A percentile compares a stretch with the other conserved stretches of the same genome.
phyloP scores from a whole-genome alignment of 2,113 vertebrate species.

The Otolemur garnettii region DNA sequence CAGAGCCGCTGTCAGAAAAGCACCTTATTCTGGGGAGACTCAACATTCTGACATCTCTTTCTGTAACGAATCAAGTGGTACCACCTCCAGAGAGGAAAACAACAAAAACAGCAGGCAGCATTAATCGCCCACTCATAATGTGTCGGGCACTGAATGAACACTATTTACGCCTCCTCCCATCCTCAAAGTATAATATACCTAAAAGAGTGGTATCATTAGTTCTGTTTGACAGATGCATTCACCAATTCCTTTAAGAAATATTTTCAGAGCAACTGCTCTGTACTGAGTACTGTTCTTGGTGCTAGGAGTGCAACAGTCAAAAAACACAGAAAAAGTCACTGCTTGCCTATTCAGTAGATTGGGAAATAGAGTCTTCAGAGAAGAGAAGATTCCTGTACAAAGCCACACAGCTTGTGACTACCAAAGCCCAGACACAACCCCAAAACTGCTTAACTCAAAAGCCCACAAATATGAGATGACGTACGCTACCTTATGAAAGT shows the following conservation, averaged over 20 bases:
- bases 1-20: not conserved
- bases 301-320: not conserved
- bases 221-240: not conserved
- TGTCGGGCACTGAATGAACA: not conserved
- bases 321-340: not conserved
- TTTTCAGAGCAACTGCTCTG: not conserved
- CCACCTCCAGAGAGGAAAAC: not conserved
- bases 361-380: not conserved
- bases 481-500: not conserved
- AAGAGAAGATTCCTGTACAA: not conserved
- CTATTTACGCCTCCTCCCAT: fast-evolving
- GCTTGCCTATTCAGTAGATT: not conserved
- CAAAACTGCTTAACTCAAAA: not conserved
- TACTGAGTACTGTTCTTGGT: not conserved
- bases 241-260: not conserved
- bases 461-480: fast-evolving
- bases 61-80: not conserved
- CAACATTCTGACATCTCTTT: not conserved
- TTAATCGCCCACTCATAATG: fast-evolving
- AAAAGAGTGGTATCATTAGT: not conserved
- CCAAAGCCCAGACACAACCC: too few species aligned
- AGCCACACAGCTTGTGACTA: not conserved
- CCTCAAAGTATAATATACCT: too few species aligned
- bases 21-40: not conserved
- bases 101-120: fast-evolving